Conservation (phyloP, 2,888 invertebrate species). For the Epistrophe eligans region DNA sequence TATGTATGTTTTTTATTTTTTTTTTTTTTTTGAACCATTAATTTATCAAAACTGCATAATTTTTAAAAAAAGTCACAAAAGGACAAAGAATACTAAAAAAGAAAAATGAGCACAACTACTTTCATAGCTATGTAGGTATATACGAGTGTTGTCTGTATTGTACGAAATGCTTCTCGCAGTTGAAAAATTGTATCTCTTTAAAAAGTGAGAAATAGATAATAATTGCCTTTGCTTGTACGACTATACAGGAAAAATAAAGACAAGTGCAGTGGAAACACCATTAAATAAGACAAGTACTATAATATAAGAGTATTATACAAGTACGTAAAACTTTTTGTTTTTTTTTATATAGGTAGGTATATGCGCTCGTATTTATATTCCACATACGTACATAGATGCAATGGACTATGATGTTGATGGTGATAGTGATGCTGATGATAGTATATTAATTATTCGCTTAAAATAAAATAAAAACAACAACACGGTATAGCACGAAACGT, state of each 20-base stretch:
- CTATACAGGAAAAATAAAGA: constrained; percentile 40
- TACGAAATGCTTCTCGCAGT: constrained; percentile 3
- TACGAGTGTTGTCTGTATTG: neutral
- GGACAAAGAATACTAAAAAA: neutral
- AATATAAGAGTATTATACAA: constrained; percentile 11
- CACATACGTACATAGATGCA: constrained; percentile 25
- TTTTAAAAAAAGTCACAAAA: neutral
- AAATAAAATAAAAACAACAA: constrained; percentile 35
- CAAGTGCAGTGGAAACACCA: constrained; percentile 71
- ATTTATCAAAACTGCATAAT: constrained; percentile 13
- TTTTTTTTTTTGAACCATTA: neutral
- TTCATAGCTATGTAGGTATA: neutral
- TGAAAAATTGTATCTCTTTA: constrained; percentile 35
- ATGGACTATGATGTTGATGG: constrained; percentile 36
- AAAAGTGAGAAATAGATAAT: constrained; percentile 47
- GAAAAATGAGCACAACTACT: constrained; percentile 4
- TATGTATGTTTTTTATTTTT: neutral
- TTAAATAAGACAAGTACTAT: constrained; percentile 42
- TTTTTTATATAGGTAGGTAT: constrained; percentile 51
- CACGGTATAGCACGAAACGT: constrained; percentile 19
- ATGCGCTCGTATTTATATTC: constrained; percentile 4
- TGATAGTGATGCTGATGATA: constrained; percentile 54
- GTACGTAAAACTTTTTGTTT: constrained; percentile 58
- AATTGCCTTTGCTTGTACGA: constrained; percentile 42
- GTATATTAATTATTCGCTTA: constrained; percentile 71